These are phyloP conservation scores for Ctenopoma multispine DNA, from an alignment of 2,797 vertebrate genomes.

Conservation along the genomic window DNA sequence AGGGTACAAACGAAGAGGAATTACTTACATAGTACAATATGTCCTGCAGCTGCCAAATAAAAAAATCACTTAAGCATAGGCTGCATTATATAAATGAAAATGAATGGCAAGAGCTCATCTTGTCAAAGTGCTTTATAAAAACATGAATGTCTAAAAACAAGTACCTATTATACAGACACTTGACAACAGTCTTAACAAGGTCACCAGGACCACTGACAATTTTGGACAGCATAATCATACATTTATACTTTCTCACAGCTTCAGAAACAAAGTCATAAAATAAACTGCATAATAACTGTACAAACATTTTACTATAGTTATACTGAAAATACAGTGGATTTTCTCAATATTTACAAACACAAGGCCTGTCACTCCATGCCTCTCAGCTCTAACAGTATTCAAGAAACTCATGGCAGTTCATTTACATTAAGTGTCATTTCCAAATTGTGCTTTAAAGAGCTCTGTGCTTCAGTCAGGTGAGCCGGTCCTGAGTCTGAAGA, in stretches of 20 bases:
- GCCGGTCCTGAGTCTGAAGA: constrained; percentile 71
- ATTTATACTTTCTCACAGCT: constrained; percentile 61
- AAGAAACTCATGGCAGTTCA: constrained; percentile 64
- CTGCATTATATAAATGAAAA: constrained; percentile 43
- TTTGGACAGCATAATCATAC: constrained; percentile 43
- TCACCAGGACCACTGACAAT: constrained; percentile 71
- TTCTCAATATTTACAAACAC: constrained; percentile 63
- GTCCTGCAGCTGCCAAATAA: constrained; percentile 48
- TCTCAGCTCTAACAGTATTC: constrained; percentile 58
- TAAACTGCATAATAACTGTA: constrained; percentile 70
- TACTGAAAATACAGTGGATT: constrained; percentile 67
- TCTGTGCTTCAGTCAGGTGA: constrained; percentile 51
- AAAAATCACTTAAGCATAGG: constrained; percentile 37
- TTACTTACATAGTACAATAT: constrained; percentile 22
- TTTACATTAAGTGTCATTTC: constrained; percentile 55
- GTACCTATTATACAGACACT: constrained; percentile 47
- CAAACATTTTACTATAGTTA: constrained; percentile 65
- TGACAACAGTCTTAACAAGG: constrained; percentile 70
- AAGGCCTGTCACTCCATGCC: constrained; percentile 44
- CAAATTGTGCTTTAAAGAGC: constrained; percentile 70
- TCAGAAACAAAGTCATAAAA: constrained; percentile 72
- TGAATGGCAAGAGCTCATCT: constrained; percentile 49
- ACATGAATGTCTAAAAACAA: constrained; percentile 52
- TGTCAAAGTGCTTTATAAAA: constrained; percentile 79
- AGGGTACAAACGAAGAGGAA: constrained; percentile 32